Conservation (phyloP, 1,140 invertebrate genomes). For the Drosophila kurseongensis region DNA sequence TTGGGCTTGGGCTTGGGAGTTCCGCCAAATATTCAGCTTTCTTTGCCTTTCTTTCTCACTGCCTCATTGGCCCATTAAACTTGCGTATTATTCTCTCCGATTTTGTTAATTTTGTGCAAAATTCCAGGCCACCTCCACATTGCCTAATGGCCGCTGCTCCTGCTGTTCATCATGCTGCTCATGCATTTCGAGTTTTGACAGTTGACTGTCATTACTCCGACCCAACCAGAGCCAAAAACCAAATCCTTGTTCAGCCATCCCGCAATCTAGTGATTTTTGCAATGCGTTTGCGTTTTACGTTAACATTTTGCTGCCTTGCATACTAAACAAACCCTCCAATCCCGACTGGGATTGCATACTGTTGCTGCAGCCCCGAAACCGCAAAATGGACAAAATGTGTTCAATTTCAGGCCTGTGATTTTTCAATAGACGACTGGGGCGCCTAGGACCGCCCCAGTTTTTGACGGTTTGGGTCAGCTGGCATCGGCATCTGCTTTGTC, state of each 20-base stretch:
- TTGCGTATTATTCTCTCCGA: background rate
- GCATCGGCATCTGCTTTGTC: slow-evolving; percentile 64
- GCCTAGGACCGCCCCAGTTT: slow-evolving; percentile 1
- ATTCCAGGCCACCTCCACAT: slow-evolving; percentile 13
- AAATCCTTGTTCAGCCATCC: background rate
- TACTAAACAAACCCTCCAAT: slow-evolving; percentile 69
- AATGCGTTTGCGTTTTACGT: slow-evolving; percentile 79
- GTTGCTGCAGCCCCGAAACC: slow-evolving; percentile 55
- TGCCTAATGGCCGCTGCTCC: slow-evolving; percentile 14
- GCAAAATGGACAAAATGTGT: slow-evolving; percentile 81
- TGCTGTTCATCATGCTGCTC: slow-evolving; percentile 74
- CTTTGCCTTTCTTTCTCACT: too few species aligned
- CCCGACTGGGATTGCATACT: slow-evolving; percentile 1
- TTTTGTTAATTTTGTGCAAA: slow-evolving; percentile 30
- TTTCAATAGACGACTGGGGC: slow-evolving; percentile 68
- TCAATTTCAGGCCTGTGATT: slow-evolving; percentile 81
- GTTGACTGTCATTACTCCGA: slow-evolving; percentile 73
- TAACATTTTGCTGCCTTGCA: slow-evolving; percentile 77
- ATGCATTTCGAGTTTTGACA: slow-evolving; percentile 79
- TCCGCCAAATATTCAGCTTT: too few species aligned
- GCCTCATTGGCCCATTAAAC: background rate
- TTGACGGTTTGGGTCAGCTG: slow-evolving; percentile 14
- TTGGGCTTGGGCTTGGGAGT: too few species aligned
- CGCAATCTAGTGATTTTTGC: slow-evolving; percentile 55
- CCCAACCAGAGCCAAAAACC: slow-evolving; percentile 1